Base-by-base conservation (phyloP, 2,113 vertebrate genomes). In the Tamias sibiricus region DNA sequence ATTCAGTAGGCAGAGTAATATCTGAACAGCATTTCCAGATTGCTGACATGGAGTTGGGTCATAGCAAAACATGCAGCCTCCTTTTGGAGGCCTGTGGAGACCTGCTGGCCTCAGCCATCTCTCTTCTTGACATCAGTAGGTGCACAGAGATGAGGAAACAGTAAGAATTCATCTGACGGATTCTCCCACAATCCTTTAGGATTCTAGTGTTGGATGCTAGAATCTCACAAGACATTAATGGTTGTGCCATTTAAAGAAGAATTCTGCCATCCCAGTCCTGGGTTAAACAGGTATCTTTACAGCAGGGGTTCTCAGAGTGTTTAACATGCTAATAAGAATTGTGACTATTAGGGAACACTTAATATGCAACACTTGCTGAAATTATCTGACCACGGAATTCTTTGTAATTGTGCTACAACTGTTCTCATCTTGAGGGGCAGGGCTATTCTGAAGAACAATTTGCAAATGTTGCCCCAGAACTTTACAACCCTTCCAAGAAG, bases 161-260 rank as follows among this genome's bases (percentile, higher is more conserved):
- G 42, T 3, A 80, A 74, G 40, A 80, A 89, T 74, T 13, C 32
- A 26, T 32, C 32, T 75, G 42, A 3, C 10, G 0, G 37, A 89
- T 87, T 91, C 54, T 82, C 32, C 49, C 2, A 6, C 52, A 90
- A 77, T 92, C 66, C 57, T 94, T 87, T 69, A 91, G 35, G 49
- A 54, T 35, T 40, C 40, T 62, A 83, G 47, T 30, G 4, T 84
- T 85, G 72, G 22, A 20, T n/a, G 68, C 30, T 52, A 86, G 52
- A 87, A 86, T 95, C 59, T 98, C 75, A 68, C 11, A 28, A 90
- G 64, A 71, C 68, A 30, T 81, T 75, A 87, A 59, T 91, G 44
- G n/a, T 62, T 86, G 49, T 74, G 20, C 42, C 40, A 54, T 76
- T 90, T 74, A 11, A 77, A 75, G 83, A 89, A 92, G 54, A 49